Evolutionary conservation across 35 echinoderm and acorn worm species (phyloP).

Genomic region (Lytechinus pictus): DNA sequence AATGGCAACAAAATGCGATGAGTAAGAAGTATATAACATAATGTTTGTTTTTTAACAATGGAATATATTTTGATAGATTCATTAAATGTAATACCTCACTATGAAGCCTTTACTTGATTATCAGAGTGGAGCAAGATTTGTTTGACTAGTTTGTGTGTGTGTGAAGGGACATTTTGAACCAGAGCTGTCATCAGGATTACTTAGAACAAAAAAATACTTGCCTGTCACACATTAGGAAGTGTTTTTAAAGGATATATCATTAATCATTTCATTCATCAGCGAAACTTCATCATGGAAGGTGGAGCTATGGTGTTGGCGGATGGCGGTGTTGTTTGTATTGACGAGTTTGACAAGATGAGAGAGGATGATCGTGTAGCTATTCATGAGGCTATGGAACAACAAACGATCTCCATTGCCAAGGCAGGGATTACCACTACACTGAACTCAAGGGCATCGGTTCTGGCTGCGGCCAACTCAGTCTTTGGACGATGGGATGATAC

Average conservation of each 20-base stretch:
- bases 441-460: conserved; percentile 90
- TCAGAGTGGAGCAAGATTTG: neutral
- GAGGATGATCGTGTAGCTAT: conserved; percentile 95
- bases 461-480: conserved; percentile 98
- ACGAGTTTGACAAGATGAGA: conserved; percentile 99
- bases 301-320: conserved; percentile 98
- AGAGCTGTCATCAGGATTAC: neutral
- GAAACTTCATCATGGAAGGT: conserved; percentile 98
- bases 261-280: conserved; percentile 49
- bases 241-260: neutral
- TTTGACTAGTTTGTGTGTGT: neutral
- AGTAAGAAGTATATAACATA: too few species aligned
- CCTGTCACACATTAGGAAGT: neutral
- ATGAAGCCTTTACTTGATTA: neutral
- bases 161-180: neutral
- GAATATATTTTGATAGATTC: too few species aligned
- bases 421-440: conserved; percentile 97
- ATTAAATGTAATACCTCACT: too few species aligned
- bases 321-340: conserved; percentile 96
- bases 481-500: conserved; percentile 99
- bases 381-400: conserved; percentile 98
- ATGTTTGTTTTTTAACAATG: too few species aligned
- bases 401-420: conserved; percentile 98
- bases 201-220: too few species aligned
- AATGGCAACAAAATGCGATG: too few species aligned